phyloP scores from a whole-genome alignment of 2,797 vertebrate species.

The Lacerta bilineata region DNA sequence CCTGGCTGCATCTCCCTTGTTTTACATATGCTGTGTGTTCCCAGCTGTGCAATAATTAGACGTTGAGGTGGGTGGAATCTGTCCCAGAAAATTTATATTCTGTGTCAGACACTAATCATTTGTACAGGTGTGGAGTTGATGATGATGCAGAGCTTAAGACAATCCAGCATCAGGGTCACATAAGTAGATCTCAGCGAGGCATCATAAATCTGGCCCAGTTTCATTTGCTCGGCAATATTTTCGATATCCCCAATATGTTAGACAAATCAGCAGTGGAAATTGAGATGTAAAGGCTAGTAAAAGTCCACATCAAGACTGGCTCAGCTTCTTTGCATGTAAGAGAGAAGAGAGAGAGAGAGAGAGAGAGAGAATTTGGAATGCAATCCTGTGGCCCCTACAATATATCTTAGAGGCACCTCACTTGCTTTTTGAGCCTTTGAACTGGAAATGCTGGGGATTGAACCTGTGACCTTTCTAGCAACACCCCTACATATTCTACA shows the following conservation, averaged over 20 bases:
- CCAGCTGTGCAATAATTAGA: constrained; percentile 44
- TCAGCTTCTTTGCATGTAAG: constrained; percentile 40
- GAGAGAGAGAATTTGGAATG: too few species aligned
- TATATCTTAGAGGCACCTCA: too few species aligned
- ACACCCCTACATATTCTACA: constrained; percentile 33
- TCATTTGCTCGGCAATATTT: constrained; percentile 66
- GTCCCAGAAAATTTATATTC: constrained; percentile 19
- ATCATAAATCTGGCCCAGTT: constrained; percentile 58
- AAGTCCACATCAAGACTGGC: constrained; percentile 44
- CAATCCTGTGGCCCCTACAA: too few species aligned
- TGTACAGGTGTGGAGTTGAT: constrained; percentile 50
- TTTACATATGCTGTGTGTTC: constrained; percentile 43
- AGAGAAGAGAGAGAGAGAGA: constrained; percentile 7
- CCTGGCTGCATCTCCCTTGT: constrained; percentile 7
- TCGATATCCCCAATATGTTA: constrained; percentile 54
- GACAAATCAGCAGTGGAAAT: constrained; percentile 63
- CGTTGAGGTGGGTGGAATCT: constrained; percentile 50
- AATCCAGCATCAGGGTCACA: constrained; percentile 65
- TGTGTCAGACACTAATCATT: constrained; percentile 62
- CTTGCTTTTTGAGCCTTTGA: background rate
- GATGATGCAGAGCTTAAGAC: constrained; percentile 57
- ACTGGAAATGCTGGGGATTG: background rate
- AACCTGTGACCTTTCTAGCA: constrained; percentile 42
- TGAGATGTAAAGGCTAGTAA: constrained; percentile 64
- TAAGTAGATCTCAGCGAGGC: constrained; percentile 67